A percentile compares a stretch with the other conserved stretches of the same genome.
Conservation (phyloP, 35 echinoderm and acorn worm species). For the Apostichopus parvimensis region DNA sequence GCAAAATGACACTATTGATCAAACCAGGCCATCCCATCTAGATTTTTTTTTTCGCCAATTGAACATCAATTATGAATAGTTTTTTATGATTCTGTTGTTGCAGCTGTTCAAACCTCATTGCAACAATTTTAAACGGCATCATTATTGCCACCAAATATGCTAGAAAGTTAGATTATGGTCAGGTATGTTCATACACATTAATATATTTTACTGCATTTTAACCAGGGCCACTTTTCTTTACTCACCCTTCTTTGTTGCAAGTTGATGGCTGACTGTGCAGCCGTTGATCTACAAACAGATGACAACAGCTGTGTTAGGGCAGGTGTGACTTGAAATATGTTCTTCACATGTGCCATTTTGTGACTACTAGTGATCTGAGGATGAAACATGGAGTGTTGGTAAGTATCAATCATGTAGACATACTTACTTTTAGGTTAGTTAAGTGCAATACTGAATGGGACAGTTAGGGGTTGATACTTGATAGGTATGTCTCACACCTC, state of each 20-base stretch:
- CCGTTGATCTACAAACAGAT: not conserved
- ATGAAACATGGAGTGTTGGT: no score
- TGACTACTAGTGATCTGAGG: no score
- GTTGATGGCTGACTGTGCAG: not conserved
- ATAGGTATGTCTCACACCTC: no score
- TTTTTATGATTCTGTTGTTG: not conserved
- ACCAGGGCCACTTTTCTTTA: not conserved
- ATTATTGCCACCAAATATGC: not conserved
- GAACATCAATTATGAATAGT: not conserved
- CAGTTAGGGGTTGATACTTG: no score
- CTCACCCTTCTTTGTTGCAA: not conserved
- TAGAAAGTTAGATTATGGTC: not conserved
- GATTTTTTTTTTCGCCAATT: no score
- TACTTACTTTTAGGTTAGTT: no score
- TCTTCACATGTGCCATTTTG: not conserved
- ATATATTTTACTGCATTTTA: not conserved
- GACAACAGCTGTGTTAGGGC: not conserved
- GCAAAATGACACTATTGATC: no score
- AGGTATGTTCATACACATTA: not conserved
- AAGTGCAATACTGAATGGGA: no score
- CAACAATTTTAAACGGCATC: not conserved
- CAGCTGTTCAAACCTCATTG: not conserved
- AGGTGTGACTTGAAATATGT: not conserved
- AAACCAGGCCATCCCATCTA: no score
- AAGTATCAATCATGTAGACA: no score